phyloP scores from a whole-genome alignment of 2,797 vertebrate species.

The Labeo calbasu region DNA sequence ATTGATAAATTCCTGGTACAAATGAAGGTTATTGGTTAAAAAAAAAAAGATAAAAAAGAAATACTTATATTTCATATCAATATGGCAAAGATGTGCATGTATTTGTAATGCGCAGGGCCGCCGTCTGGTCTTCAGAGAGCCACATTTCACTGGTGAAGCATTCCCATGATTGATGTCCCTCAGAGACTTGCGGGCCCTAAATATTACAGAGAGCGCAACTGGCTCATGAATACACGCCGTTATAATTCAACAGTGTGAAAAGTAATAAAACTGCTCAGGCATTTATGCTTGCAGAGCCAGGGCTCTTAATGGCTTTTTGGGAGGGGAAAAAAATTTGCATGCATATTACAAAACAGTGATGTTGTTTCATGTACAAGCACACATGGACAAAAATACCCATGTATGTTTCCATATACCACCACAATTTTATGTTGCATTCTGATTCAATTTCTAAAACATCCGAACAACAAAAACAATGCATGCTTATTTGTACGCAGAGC shows the following conservation, averaged over 20 bases:
- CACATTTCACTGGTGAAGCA: slow-evolving; percentile 63
- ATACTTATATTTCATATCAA: slow-evolving; percentile 57
- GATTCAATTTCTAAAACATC: slow-evolving; percentile 18
- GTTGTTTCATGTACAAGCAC: slow-evolving; percentile 7
- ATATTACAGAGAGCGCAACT: slow-evolving; percentile 63
- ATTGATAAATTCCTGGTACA: slow-evolving; percentile 61
- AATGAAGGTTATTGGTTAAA: slow-evolving; percentile 51
- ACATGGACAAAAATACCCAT: not conserved
- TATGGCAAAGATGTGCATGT: slow-evolving; percentile 63
- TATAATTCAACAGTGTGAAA: slow-evolving; percentile 56
- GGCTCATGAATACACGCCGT: slow-evolving; percentile 58
- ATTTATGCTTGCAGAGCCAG: slow-evolving; percentile 35
- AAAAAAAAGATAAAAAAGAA: slow-evolving; percentile 55
- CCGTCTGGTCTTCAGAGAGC: slow-evolving; percentile 65
- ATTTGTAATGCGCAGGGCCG: slow-evolving; percentile 57
- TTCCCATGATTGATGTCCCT: slow-evolving; percentile 69
- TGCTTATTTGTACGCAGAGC: not conserved
- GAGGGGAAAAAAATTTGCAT: not conserved
- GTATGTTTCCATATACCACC: not conserved
- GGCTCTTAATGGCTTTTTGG: slow-evolving; percentile 28
- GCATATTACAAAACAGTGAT: slow-evolving; percentile 31
- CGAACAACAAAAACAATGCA: not conserved
- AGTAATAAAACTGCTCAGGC: slow-evolving; percentile 42
- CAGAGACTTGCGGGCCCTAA: slow-evolving; percentile 62
- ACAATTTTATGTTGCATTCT: not conserved